Base-by-base conservation (phyloP, 2,797 vertebrate species). In the Crax fasciolata region DNA sequence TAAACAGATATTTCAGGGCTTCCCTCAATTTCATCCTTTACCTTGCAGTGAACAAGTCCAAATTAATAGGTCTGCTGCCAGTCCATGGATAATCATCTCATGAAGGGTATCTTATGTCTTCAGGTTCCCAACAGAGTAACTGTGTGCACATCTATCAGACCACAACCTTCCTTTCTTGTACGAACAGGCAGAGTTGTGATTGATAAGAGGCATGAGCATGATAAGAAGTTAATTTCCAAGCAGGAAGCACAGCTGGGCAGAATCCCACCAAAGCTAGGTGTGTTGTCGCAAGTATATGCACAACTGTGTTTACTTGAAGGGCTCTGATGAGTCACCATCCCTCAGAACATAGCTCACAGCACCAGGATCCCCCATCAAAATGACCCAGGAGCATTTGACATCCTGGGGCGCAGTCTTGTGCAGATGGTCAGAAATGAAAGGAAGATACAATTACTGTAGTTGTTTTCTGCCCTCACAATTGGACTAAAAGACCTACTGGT, bases 351-450 rank as follows among this genome's bases (percentile, higher is more conserved):
- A 68, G 67, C 30, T 91, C 82, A 46, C 3, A 0, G 9, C 59
- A 73, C 55, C 61, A 25, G 74, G 80, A 80, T 59, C 39, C 85
- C 65, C 81, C 83, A 88, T 93, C 90, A 84, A 90, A 91, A 91
- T 23, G 21, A 30, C 35, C 27, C 2, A 0, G 2, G 0, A 8
- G 21, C 21, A 21, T 67, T 20, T 20, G 41, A 39, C 72, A 79
- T 59, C 78, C 70, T 87, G 41, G 48, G 78, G 46, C 38, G 70
- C 17, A 5, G 41, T 75, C 84, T 55, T 84, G 61, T 63, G 23
- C 46, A 84, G 79, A 28, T 10, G 16, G 82, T 72, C 41, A 25
- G 30, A 77, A 88, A 62, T 27, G 30, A 90, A 83, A 43, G 30
- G 67, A 59, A 57, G 52, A 76, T 19, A 65, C 10, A 6, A 7